These are phyloP conservation scores for Paralichthys olivaceus DNA, from an alignment of 2,113 vertebrate genomes.

Conservation along the genomic window DNA sequence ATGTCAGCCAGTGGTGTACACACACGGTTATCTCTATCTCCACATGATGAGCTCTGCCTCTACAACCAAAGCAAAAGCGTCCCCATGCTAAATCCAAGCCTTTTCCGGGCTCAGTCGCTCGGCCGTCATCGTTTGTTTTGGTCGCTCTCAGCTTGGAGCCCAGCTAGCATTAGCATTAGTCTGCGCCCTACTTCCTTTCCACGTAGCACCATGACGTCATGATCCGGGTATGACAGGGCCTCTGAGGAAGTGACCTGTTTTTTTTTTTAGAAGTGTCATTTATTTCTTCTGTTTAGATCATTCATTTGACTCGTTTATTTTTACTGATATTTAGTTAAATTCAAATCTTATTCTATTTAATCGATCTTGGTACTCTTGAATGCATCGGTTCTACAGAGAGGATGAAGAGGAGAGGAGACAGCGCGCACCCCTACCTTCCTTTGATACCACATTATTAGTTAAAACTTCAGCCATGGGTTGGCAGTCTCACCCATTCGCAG, in stretches of 20 bases:
- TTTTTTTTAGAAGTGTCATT: too few species aligned
- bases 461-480: too few species aligned
- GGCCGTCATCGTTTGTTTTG: slow-evolving; percentile 75
- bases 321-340: too few species aligned
- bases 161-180: slow-evolving; percentile 56
- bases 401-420: too few species aligned
- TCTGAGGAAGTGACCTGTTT: not conserved
- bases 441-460: too few species aligned
- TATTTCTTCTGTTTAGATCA: too few species aligned
- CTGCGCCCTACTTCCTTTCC: slow-evolving; percentile 76
- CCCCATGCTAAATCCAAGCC: not conserved
- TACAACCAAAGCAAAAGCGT: not conserved
- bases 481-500: too few species aligned
- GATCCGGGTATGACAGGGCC: not conserved
- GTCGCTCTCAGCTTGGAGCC: slow-evolving; percentile 59
- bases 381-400: too few species aligned
- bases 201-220: slow-evolving; percentile 78
- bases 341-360: too few species aligned
- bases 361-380: too few species aligned
- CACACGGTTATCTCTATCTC: not conserved
- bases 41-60: not conserved
- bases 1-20: not conserved
- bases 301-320: too few species aligned
- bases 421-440: too few species aligned
- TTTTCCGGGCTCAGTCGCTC: slow-evolving; percentile 19